Base-by-base conservation (phyloP, 2,888 invertebrate genomes). In the Netelia fuscicornis region DNA sequence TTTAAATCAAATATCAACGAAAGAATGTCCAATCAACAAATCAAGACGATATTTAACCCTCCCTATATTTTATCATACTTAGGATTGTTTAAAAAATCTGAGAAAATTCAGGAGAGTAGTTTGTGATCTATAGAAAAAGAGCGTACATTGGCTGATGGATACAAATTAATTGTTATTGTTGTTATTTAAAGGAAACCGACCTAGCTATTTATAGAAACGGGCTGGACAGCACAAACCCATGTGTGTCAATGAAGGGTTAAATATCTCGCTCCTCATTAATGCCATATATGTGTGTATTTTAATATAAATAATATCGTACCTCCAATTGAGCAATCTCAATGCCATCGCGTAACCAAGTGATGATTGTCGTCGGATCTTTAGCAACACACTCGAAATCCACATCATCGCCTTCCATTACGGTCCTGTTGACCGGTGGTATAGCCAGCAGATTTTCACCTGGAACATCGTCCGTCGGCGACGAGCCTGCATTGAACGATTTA, bases 371-470 rank as follows among this genome's bases (percentile, higher is more conserved):
- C 79, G 95, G 95, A 88, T 96, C 96, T 93, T 97, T 97, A 70
- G 98, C 96, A 80, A 96, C 95, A 93, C 98, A 98, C 85, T 97
- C 96, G 89, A 98, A 96, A 92, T 96, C 96, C 0, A 97, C 98
- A 83, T 97, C 95, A 88, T 97, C 96, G 6, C 98, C 98, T 94
- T 98, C 98, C 94, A 97, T 95, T 74, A 97, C 96, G 2, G 98
- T 98, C 93, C 96, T 96, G 94, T 99, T 98, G 89, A 97, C 96
- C 5, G 98, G 98, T 60, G 98, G 98, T 81, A 97, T 96, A 90
- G 97, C 97, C 91, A 99, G 96, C 74, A 98, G 95, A 86, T 98
- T 98, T 87, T 98, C 98, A 91, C 98, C 98, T 98, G 94, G 87
- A 94, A 93, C 91, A 93, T 88, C 90, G 89, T 92, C 89, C 88